These are phyloP conservation scores for Capra hircus DNA, from an alignment of 2,113 vertebrate species.

Conservation along the genomic window DNA sequence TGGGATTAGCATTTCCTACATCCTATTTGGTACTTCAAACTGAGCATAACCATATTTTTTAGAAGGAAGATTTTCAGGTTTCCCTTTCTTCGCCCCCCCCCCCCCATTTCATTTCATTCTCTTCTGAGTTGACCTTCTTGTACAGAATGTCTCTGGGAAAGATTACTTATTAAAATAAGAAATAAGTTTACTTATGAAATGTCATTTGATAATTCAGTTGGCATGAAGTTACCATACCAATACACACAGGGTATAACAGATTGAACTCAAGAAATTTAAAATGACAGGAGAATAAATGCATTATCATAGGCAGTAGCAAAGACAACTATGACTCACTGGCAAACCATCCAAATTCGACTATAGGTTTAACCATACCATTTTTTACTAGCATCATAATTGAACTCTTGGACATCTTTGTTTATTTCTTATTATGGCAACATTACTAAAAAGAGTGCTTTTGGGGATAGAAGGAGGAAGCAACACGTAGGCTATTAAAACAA, in stretches of 20 bases:
- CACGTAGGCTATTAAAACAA: not conserved
- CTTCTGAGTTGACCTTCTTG: not conserved
- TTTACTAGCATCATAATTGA: not conserved
- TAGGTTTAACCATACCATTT: slow-evolving; percentile 19
- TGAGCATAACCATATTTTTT: not conserved
- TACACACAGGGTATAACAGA: slow-evolving; percentile 23
- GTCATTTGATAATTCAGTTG: slow-evolving; percentile 52
- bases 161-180: slow-evolving; percentile 51
- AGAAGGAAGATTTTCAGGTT: not conserved
- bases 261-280: slow-evolving; percentile 62
- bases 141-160: not conserved
- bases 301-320: slow-evolving; percentile 47
- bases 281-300: slow-evolving; percentile 50
- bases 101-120: slow-evolving; percentile 18
- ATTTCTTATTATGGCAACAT: slow-evolving; percentile 1
- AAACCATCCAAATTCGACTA: slow-evolving; percentile 17
- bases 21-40: not conserved
- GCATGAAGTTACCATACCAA: not conserved
- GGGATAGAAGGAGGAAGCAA: not conserved
- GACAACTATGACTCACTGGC: slow-evolving; percentile 50
- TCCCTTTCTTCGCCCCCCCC: not conserved
- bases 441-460: not conserved
- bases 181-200: slow-evolving; percentile 47
- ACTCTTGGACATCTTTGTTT: slow-evolving; percentile 9
- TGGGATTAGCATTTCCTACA: not conserved